phyloP scores from a whole-genome alignment of 2,888 invertebrate species.

The Thymelicus acteon region DNA sequence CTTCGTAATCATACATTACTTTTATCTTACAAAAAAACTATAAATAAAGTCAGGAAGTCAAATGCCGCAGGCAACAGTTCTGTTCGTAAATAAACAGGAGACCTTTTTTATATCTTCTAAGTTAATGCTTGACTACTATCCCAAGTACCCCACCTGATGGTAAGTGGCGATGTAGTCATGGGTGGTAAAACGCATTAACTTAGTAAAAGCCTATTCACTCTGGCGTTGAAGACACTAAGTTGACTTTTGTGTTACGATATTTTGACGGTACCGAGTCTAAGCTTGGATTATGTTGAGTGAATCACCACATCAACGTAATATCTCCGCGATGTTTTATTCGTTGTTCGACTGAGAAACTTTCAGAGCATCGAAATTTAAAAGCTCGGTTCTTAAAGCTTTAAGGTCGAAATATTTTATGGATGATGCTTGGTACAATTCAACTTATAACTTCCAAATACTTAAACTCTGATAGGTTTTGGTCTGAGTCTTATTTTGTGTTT shows the following conservation, averaged over 20 bases:
- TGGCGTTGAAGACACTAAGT: too few relatives aligned
- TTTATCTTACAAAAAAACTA: background rate
- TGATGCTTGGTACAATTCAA: constrained; percentile 5
- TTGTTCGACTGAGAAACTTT: constrained; percentile 13
- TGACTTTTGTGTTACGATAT: constrained; percentile 6
- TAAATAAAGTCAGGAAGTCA: background rate
- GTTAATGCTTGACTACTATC: too few relatives aligned
- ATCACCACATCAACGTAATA: constrained; percentile 29
- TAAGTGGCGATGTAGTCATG: too few relatives aligned
- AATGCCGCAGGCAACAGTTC: background rate
- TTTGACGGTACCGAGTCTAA: constrained; percentile 6
- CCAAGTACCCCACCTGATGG: too few relatives aligned
- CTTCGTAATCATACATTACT: too few relatives aligned
- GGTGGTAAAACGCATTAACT: too few relatives aligned
- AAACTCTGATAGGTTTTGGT: background rate
- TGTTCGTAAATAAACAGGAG: background rate
- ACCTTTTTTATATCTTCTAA: too few relatives aligned
- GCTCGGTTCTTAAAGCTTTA: constrained; percentile 8
- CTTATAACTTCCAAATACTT: background rate
- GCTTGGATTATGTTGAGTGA: constrained; percentile 33
- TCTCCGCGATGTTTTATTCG: constrained; percentile 23
- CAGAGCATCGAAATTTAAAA: constrained; percentile 18
- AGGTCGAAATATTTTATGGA: constrained; percentile 9
- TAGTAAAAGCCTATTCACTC: too few relatives aligned
- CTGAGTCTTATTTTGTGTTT: too few relatives aligned